A percentile compares a stretch with the other conserved stretches of the same genome.
Conservation (phyloP, 1,140 invertebrate genomes). For the Atopsyche davidsoni region DNA sequence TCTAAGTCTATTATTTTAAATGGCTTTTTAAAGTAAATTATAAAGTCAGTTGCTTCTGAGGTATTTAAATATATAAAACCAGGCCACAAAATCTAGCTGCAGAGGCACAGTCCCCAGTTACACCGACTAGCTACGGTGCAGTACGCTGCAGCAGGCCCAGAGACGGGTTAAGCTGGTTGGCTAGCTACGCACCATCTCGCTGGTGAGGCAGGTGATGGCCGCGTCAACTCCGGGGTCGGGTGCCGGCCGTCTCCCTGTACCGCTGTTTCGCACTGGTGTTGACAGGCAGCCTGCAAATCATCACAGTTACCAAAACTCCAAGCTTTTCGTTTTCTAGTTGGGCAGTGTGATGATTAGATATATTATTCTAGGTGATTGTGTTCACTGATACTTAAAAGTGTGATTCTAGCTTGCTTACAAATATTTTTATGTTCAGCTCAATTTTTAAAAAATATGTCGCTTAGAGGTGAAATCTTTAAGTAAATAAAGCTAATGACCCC, state of each 20-base stretch:
- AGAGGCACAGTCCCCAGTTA: conserved; percentile 5
- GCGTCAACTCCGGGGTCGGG: conserved; percentile 54
- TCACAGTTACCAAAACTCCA: too few species aligned
- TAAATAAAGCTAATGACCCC: too few species aligned
- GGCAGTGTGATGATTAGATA: too few species aligned
- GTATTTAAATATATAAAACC: not conserved
- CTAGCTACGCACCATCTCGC: conserved; percentile 65
- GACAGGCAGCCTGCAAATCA: conserved; percentile 51
- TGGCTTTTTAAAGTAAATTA: not conserved
- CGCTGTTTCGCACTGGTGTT: conserved; percentile 58
- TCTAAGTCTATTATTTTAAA: not conserved
- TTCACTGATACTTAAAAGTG: too few species aligned
- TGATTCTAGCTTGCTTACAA: too few species aligned
- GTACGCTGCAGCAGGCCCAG: too few species aligned
- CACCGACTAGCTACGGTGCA: conserved; percentile 8
- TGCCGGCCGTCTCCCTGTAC: conserved; percentile 71
- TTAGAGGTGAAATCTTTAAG: too few species aligned
- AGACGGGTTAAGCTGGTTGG: too few species aligned
- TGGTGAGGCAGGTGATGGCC: conserved; percentile 68
- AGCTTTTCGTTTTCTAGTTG: too few species aligned
- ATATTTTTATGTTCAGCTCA: too few species aligned
- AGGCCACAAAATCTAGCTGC: not conserved
- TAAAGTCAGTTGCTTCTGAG: not conserved
- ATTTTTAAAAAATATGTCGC: too few species aligned
- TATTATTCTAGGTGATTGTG: too few species aligned